These are phyloP conservation scores for Agrotis ipsilon DNA, from an alignment of 2,888 invertebrate genomes.

Conservation along the genomic window DNA sequence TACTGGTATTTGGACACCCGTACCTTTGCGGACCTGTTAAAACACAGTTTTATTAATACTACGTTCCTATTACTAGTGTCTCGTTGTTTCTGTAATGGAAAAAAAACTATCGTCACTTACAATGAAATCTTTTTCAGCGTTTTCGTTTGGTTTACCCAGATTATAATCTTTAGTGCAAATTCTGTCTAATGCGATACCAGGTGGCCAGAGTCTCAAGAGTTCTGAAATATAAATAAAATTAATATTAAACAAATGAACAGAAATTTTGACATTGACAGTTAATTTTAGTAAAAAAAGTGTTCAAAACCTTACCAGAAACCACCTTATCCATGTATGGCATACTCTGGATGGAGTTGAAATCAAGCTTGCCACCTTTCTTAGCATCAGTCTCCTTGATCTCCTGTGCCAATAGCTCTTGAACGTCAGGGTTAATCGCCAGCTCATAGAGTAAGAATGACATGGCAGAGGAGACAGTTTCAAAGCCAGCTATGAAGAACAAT, in stretches of 20 bases:
- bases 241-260: too few relatives aligned
- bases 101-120: slow-evolving; percentile 67
- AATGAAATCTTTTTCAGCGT: slow-evolving; percentile 74
- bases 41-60: background rate
- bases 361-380: slow-evolving; percentile 82
- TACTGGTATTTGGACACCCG: slow-evolving; percentile 33
- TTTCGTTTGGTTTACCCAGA: slow-evolving; percentile 76
- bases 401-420: slow-evolving; percentile 88
- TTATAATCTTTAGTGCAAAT: slow-evolving; percentile 88
- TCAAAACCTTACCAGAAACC: slow-evolving; percentile 82
- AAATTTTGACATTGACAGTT: too few relatives aligned
- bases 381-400: slow-evolving; percentile 89
- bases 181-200: slow-evolving; percentile 83
- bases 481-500: slow-evolving; percentile 91
- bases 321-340: slow-evolving; percentile 93
- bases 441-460: slow-evolving; percentile 90
- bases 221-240: slow-evolving; percentile 6
- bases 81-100: background rate
- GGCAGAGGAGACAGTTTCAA: slow-evolving; percentile 85
- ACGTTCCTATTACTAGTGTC: too few relatives aligned
- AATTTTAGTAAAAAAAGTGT: background rate
- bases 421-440: slow-evolving; percentile 90
- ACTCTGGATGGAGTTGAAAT: slow-evolving; percentile 87
- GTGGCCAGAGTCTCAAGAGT: slow-evolving; percentile 78
- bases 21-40: slow-evolving; percentile 49